Evolutionary conservation across 30 jellyfish, hydroid and myxozoan genomes (phyloP).

Genomic region (Aurelia sp.): DNA sequence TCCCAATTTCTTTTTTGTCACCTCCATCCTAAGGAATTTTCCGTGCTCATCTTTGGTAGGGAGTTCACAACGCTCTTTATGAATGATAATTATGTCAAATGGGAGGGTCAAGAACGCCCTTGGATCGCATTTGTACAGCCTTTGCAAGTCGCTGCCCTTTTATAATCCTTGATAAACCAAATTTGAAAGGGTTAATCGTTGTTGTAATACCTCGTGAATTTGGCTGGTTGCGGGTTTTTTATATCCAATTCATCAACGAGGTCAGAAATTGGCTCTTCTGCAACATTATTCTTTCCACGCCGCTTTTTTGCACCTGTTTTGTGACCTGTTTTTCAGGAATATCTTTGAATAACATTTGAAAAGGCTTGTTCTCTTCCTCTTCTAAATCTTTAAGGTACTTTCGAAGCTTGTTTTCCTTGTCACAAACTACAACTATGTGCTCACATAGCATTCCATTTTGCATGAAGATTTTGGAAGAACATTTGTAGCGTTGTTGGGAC

Average conservation of each 20-base stretch:
- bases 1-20: background rate
- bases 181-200: background rate
- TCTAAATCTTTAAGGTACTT: too few relatives aligned
- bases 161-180: background rate
- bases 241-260: too few relatives aligned
- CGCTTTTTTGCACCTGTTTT: too few relatives aligned
- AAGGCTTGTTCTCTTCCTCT: too few relatives aligned
- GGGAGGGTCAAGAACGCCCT: background rate
- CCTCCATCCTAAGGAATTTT: background rate
- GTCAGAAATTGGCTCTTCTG: too few relatives aligned
- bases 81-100: background rate
- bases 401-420: too few relatives aligned
- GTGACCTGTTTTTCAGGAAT: too few relatives aligned
- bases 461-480: background rate
- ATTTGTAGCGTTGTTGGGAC: background rate
- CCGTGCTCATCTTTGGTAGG: constrained; percentile 1
- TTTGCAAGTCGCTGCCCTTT: constrained; percentile 5
- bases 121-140: background rate
- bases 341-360: too few relatives aligned
- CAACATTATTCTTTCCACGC: too few relatives aligned
- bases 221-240: too few relatives aligned
- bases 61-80: background rate
- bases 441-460: too few relatives aligned
- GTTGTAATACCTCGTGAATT: background rate
- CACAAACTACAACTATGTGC: too few relatives aligned